Percentiles rank a stretch among this genome's conserved stretches.
Conservation (phyloP, 2,888 invertebrate species). For the Drosophila meridionalis region DNA sequence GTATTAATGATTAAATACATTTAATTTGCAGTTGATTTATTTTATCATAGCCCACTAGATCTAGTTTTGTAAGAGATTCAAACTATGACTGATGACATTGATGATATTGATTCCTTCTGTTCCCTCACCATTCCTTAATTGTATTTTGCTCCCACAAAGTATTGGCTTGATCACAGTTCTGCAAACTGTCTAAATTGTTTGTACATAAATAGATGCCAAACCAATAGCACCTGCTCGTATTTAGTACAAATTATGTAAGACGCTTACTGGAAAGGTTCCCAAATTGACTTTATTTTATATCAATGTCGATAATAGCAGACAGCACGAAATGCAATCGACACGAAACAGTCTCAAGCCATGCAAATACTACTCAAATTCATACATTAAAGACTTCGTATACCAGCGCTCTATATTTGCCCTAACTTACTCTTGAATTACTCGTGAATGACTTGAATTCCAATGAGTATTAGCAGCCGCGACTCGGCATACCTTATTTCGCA, state of each 20-base stretch:
- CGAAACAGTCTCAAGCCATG: not conserved
- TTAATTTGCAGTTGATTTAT: too few species aligned
- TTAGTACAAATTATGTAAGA: too few species aligned
- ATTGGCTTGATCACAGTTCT: too few species aligned
- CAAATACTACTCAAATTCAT: not conserved
- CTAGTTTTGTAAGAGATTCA: too few species aligned
- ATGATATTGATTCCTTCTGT: too few species aligned
- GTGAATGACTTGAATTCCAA: not conserved
- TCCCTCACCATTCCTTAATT: too few species aligned
- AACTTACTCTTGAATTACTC: not conserved
- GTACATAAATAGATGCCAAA: too few species aligned
- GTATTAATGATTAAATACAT: too few species aligned
- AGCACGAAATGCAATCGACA: not conserved
- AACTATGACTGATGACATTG: too few species aligned
- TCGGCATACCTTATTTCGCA: not conserved
- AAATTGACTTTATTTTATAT: not conserved
- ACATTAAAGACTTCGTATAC: not conserved
- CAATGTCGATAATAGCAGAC: not conserved
- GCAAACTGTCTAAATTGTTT: too few species aligned
- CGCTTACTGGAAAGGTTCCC: not conserved
- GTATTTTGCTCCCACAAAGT: too few species aligned
- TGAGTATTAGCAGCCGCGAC: not conserved
- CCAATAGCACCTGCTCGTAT: not conserved
- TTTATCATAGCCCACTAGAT: too few species aligned
- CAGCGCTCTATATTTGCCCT: not conserved